Conservation (phyloP, 2,797 vertebrate genomes). For the Onychomys torridus region DNA sequence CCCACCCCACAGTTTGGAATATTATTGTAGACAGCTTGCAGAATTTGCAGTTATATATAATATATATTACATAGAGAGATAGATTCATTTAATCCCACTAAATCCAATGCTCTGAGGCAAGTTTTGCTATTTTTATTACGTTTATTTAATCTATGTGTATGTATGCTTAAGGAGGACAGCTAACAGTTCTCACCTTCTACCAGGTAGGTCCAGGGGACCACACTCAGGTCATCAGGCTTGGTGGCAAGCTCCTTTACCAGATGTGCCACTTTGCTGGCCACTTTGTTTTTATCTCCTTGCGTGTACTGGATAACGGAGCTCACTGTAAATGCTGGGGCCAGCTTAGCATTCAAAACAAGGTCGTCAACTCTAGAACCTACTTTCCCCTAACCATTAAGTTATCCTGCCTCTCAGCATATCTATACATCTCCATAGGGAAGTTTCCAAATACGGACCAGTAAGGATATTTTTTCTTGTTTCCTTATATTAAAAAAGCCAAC, state of each 20-base stretch:
- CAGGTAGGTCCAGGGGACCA: neutral
- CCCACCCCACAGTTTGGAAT: neutral
- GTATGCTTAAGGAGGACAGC: neutral
- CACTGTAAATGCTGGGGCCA: neutral
- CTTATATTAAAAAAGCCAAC: neutral
- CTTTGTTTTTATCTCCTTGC: neutral
- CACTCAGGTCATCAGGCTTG: neutral
- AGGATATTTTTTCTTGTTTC: conserved; percentile 7
- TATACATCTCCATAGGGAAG: neutral
- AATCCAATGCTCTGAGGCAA: neutral
- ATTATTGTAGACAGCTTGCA: neutral
- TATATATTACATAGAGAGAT: neutral
- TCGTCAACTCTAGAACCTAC: neutral
- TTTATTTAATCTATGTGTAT: neutral
- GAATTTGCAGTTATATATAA: neutral
- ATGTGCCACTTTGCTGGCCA: neutral
- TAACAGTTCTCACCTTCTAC: neutral
- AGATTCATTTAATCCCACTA: neutral
- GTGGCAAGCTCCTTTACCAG: neutral
- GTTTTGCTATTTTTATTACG: neutral
- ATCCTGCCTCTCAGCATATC: neutral
- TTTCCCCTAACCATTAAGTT: neutral
- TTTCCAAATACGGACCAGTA: conserved; percentile 2
- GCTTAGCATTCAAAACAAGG: neutral
- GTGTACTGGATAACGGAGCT: neutral